These are phyloP conservation scores for Zootermopsis nevadensis DNA, from an alignment of 2,888 invertebrate genomes.

Conservation along the genomic window DNA sequence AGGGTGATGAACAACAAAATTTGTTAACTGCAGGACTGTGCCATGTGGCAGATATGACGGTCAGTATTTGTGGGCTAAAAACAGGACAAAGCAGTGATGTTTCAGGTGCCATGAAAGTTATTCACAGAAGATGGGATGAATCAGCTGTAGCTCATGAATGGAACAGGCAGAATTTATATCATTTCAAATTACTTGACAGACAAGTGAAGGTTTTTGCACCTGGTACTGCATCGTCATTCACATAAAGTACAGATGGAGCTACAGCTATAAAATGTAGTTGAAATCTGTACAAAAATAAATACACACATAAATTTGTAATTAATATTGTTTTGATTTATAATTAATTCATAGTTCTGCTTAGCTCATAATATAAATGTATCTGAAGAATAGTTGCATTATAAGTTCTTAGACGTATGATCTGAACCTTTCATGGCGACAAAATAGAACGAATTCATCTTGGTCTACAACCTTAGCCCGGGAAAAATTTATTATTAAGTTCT, in stretches of 20 bases:
- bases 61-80: constrained; percentile 74
- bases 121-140: constrained; percentile 56
- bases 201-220: constrained; percentile 80
- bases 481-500: too few relatives aligned
- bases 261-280: too few relatives aligned
- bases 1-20: constrained; percentile 45
- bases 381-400: too few relatives aligned
- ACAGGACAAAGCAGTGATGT: constrained; percentile 80
- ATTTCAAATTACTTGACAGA: constrained; percentile 79
- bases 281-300: too few relatives aligned
- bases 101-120: constrained; percentile 74
- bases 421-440: too few relatives aligned
- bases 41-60: constrained; percentile 72
- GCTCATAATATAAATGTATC: too few relatives aligned
- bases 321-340: too few relatives aligned
- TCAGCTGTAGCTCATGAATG: constrained; percentile 33
- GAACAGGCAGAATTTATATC: constrained; percentile 61
- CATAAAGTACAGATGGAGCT: not conserved
- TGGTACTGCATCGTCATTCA: constrained; percentile 62
- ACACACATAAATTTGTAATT: too few relatives aligned
- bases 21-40: constrained; percentile 61
- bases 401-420: too few relatives aligned
- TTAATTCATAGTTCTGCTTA: too few relatives aligned
- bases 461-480: too few relatives aligned
- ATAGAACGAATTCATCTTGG: too few relatives aligned